Conservation (phyloP, 30 jellyfish, hydroid and myxozoan genomes). For the Morbakka virulenta region DNA sequence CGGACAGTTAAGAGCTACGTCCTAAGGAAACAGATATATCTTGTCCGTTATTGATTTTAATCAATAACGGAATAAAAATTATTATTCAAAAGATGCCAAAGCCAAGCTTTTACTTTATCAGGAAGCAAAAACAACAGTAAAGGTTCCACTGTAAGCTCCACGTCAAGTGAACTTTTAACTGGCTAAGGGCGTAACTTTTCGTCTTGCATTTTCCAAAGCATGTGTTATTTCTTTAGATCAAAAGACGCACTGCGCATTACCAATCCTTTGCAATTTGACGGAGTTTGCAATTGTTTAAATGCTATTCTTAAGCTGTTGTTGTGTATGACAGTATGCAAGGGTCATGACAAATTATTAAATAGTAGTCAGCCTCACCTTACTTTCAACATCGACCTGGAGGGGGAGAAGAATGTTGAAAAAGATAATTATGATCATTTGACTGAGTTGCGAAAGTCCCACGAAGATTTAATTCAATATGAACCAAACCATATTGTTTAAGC, state of each 20-base stretch:
- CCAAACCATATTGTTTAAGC: too few species aligned
- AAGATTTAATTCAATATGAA: too few species aligned
- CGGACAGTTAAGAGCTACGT: too few species aligned
- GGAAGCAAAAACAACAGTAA: background rate
- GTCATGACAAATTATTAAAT: background rate
- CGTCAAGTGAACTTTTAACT: constrained; percentile 6
- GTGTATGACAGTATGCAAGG: constrained; percentile 5
- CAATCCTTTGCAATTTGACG: constrained; percentile 29
- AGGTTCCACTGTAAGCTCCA: background rate
- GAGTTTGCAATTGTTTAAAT: constrained; percentile 25
- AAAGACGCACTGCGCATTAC: constrained; percentile 16
- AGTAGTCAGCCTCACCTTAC: background rate
- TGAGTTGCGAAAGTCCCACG: too few species aligned
- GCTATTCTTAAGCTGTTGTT: background rate
- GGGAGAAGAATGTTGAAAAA: background rate
- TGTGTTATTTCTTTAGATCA: constrained; percentile 3
- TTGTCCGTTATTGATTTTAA: too few species aligned
- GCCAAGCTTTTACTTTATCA: too few species aligned
- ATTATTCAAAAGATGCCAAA: too few species aligned
- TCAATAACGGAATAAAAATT: too few species aligned
- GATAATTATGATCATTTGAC: too few species aligned
- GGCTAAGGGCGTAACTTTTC: constrained; percentile 18
- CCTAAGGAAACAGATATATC: too few species aligned
- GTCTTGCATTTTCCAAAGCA: background rate
- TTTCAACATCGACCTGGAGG: background rate